Conservation (phyloP, 1,140 invertebrate species). For the Pseudomyrmex pallidus region DNA sequence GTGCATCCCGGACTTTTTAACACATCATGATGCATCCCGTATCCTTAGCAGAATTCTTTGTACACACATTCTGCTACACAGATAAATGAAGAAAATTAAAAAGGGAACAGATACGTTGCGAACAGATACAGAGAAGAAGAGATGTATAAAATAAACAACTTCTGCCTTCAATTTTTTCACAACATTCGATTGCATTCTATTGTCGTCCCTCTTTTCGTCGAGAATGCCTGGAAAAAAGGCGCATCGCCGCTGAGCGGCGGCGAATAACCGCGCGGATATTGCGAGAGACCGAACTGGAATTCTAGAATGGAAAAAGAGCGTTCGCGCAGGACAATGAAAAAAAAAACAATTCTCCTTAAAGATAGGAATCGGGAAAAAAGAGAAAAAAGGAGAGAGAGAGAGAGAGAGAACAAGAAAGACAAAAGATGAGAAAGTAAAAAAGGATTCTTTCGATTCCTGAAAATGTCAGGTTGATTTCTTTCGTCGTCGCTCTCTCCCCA, state of each 20-base stretch:
- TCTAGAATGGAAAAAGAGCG: slow-evolving; percentile 46
- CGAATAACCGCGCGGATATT: slow-evolving; percentile 47
- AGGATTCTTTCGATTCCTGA: slow-evolving; percentile 52
- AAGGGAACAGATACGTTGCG: too few species aligned
- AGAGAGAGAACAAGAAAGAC: not conserved
- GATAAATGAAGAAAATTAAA: slow-evolving; percentile 10
- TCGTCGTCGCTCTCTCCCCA: slow-evolving; percentile 3
- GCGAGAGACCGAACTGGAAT: slow-evolving; percentile 12
- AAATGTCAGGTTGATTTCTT: slow-evolving; percentile 68
- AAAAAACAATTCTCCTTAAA: slow-evolving; percentile 45
- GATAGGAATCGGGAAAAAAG: slow-evolving; percentile 7
- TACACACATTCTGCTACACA: not conserved
- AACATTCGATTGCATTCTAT: slow-evolving; percentile 4
- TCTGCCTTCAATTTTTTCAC: slow-evolving; percentile 46
- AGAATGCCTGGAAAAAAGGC: not conserved
- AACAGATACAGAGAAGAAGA: not conserved
- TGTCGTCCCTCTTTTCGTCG: not conserved
- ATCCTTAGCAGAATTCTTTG: not conserved
- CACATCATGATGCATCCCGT: not conserved
- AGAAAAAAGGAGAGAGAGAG: not conserved
- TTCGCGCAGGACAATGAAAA: slow-evolving; percentile 49
- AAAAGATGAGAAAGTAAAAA: not conserved
- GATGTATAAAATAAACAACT: slow-evolving; percentile 30
- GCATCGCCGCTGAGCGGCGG: not conserved
- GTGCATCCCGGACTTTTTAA: not conserved